Evolutionary conservation across 2,797 vertebrate species (phyloP).

Genomic region (Triplophysa yarkandensis): DNA sequence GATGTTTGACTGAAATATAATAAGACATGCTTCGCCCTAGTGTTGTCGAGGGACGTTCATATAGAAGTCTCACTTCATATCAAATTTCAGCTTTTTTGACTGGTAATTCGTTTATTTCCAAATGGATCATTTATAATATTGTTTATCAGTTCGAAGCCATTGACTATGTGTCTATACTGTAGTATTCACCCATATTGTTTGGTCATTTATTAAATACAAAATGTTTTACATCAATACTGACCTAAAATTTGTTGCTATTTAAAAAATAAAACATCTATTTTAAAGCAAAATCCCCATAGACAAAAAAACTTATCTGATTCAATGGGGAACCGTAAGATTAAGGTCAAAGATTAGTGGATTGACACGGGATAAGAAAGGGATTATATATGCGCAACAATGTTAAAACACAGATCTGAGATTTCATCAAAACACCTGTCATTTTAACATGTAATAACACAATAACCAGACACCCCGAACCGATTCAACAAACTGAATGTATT

Average conservation of each 20-base stretch:
- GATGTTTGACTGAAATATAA: constrained; percentile 76
- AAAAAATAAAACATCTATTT: not conserved
- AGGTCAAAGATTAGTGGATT: constrained; percentile 81
- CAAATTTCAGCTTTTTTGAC: constrained; percentile 44
- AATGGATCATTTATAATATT: constrained; percentile 60
- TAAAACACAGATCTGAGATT: constrained; percentile 77
- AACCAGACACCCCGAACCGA: constrained; percentile 35
- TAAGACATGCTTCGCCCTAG: constrained; percentile 76
- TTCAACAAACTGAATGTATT: not conserved
- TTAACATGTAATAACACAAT: constrained; percentile 61
- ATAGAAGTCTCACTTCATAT: constrained; percentile 67
- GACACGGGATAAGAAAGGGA: constrained; percentile 78
- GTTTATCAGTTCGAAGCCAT: not conserved
- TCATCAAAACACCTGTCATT: constrained; percentile 69
- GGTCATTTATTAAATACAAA: not conserved
- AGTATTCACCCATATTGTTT: not conserved
- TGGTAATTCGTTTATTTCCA: constrained; percentile 33
- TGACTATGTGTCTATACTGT: not conserved
- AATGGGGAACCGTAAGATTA: constrained; percentile 76
- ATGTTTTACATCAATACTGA: not conserved
- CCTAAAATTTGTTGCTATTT: no score
- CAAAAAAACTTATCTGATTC: constrained; percentile 53
- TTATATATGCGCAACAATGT: constrained; percentile 79
- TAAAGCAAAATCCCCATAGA: constrained; percentile 54
- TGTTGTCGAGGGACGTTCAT: constrained; percentile 69